Base-by-base conservation (phyloP, 1,140 invertebrate genomes). In the Drosophila tsacasi region DNA sequence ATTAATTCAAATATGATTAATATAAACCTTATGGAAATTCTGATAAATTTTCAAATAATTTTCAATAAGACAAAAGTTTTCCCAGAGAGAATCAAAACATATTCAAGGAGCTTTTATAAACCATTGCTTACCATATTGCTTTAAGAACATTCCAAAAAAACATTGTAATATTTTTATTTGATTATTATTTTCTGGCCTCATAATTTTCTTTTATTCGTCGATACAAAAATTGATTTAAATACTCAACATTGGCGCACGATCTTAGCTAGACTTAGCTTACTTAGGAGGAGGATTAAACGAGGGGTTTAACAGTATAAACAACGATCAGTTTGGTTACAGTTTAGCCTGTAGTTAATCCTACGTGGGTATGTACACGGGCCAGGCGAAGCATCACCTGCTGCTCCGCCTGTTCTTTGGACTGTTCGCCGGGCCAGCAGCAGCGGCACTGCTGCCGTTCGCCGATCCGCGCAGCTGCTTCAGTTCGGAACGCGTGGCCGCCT, bases 401-500 rank as follows among this genome's bases (percentile, higher is more conserved):
- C 86, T 68, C 32, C 64, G 74, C 23, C 82, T 83, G 25, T 74
- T 78, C 37, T 91, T 66, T 63, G 19, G 19, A 69, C 46, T 44
- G 46, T 67, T 58, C 1, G 76, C 9, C 10, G 61, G 39, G 2
- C 61, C 10, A 5, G 69, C 54, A 40, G 73, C 15, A 5, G 69
- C 15, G 5, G 69, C 52, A 44, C 73, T 23, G 15, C 37, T 19
- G 9, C 54, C 21, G 0, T 39, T 75, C 5, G 71, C 67, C 3
- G 77, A 57, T 4, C 81, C 89, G 0, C 89, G 81, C 30, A 93
- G 35, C 49, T 93, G 81, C 50, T 92, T 93, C 8, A 93, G 32
- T 21, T 93, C 84, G 32, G 46, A 75, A 17, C 91, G 91, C 7
- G 79, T 71, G 7, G 90, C 64, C 1, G 81, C 68, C 49, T 92